Evolutionary conservation across 2,888 invertebrate genomes (phyloP).

Genomic region (Drosophila helvetica): DNA sequence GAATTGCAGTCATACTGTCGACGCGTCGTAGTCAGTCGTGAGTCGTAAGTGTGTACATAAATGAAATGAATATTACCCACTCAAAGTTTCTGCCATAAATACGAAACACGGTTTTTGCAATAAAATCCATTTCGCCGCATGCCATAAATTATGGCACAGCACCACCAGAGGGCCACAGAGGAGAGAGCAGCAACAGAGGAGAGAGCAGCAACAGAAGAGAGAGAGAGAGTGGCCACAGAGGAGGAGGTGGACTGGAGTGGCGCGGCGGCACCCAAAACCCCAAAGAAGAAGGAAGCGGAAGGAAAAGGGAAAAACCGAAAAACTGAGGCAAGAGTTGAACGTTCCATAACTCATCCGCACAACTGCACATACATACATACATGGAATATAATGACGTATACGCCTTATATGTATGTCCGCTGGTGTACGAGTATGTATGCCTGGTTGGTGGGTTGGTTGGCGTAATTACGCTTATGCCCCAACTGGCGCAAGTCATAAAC

Average conservation of each 20-base stretch:
- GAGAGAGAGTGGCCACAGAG: constrained; percentile 1
- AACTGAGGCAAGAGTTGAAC: constrained; percentile 62
- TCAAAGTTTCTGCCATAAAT: constrained; percentile 71
- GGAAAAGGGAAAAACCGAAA: constrained; percentile 44
- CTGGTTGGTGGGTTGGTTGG: constrained; percentile 26
- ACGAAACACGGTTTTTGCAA: constrained; percentile 78
- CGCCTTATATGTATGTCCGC: constrained; percentile 37
- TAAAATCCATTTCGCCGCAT: constrained; percentile 81
- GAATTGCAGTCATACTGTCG: constrained; percentile 1
- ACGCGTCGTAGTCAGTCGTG: constrained; percentile 11
- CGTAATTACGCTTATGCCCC: constrained; percentile 76
- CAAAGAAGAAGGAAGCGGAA: constrained; percentile 8
- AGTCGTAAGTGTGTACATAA: constrained; percentile 67
- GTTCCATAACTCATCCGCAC: constrained; percentile 65
- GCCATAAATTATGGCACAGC: constrained; percentile 75
- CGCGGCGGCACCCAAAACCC: not conserved
- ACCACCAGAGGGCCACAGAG: not conserved
- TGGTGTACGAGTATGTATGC: constrained; percentile 1
- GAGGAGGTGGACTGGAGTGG: not conserved
- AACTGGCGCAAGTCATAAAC: constrained; percentile 78
- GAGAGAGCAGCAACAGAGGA: not conserved
- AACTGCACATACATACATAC: constrained; percentile 60
- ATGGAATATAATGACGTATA: constrained; percentile 75
- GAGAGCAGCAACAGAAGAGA: not conserved
- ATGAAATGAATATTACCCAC: constrained; percentile 75